A percentile compares a stretch with the other conserved stretches of the same genome.
Conservation (phyloP, 2,113 vertebrate species). For the Stigmatopora nigra region DNA sequence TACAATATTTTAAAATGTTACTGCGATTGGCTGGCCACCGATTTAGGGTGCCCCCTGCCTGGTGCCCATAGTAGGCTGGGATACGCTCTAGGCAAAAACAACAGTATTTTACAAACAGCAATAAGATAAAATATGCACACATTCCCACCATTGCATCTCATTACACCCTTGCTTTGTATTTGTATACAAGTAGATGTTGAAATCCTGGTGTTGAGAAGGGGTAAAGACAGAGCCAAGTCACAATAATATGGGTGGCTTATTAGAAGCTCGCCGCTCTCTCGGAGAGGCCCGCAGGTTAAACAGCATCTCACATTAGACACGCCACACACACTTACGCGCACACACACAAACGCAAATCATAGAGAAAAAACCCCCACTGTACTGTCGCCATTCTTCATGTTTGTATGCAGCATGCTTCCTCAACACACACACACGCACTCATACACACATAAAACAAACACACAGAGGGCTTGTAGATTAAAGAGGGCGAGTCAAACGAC, state of each 20-base stretch:
- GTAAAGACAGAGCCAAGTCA: background rate
- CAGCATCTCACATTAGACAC: conserved; percentile 35
- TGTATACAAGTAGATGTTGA: background rate
- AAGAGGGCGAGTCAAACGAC: background rate
- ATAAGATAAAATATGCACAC: background rate
- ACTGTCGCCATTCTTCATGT: conserved; percentile 39
- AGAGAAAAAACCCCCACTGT: conserved; percentile 24
- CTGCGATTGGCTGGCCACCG: no score
- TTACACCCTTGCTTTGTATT: background rate
- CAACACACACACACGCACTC: conserved; percentile 30
- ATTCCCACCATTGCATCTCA: background rate
- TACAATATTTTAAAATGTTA: no score
- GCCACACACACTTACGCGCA: conserved; percentile 17
- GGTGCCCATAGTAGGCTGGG: no score
- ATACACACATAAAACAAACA: conserved; percentile 9
- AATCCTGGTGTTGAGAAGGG: background rate
- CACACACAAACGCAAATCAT: conserved; percentile 11
- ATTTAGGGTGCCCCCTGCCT: no score
- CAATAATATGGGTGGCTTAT: conserved; percentile 26
- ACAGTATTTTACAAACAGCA: no score
- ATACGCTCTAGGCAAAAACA: no score
- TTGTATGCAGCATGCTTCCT: conserved; percentile 21
- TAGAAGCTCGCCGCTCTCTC: conserved; percentile 25
- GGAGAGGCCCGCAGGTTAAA: conserved; percentile 47
- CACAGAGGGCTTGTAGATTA: conserved; percentile 19